A percentile compares a stretch with the other conserved stretches of the same genome.
Conservation (phyloP, 2,797 vertebrate genomes). For the Iguana delicatissima region DNA sequence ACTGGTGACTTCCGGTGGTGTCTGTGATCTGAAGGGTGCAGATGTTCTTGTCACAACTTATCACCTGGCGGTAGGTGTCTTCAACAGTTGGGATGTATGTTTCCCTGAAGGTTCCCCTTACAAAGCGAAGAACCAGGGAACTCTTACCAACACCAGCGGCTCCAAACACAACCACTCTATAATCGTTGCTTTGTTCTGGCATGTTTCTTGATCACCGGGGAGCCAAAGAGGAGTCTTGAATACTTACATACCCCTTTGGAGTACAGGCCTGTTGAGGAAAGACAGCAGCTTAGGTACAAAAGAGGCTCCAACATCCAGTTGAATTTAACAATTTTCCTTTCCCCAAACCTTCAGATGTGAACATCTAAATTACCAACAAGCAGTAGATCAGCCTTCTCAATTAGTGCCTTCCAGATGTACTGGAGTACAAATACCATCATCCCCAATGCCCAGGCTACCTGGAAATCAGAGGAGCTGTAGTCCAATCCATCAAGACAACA, state of each 20-base stretch:
- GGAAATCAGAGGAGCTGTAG: neutral
- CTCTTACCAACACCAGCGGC: constrained; percentile 80
- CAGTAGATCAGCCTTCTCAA: neutral
- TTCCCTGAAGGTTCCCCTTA: constrained; percentile 76
- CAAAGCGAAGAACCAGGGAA: constrained; percentile 78
- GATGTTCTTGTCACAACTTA: constrained; percentile 77
- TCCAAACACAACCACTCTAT: constrained; percentile 78
- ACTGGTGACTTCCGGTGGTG: constrained; percentile 76
- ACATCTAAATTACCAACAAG: neutral
- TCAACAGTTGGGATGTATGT: constrained; percentile 78
- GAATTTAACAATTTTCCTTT: neutral
- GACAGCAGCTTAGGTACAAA: neutral
- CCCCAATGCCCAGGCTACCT: neutral
- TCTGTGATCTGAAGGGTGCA: constrained; percentile 80
- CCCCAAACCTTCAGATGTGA: neutral
- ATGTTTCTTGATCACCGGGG: constrained; percentile 51
- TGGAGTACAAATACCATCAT: neutral
- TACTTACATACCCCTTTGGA: constrained; percentile 41
- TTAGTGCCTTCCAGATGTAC: neutral
- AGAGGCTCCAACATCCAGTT: neutral
- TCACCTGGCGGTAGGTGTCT: constrained; percentile 79
- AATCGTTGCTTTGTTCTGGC: constrained; percentile 77
- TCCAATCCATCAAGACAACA: neutral
- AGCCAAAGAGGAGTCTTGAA: neutral
- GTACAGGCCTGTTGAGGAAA: constrained; percentile 46